Evolutionary conservation across 1,140 invertebrate genomes (phyloP).

Genomic region (Colletes gigas): DNA sequence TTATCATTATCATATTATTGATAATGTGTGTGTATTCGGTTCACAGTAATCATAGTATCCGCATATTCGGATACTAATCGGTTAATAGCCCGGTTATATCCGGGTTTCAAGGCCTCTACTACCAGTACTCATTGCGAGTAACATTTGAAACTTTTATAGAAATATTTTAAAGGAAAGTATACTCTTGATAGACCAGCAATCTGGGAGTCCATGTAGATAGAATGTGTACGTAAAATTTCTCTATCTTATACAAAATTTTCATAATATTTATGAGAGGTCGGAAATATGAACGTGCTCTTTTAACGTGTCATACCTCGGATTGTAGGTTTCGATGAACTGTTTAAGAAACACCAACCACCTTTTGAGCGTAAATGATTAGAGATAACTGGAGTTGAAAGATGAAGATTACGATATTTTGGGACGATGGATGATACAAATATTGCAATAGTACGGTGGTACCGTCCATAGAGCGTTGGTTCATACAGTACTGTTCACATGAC

Average conservation of each 20-base stretch:
- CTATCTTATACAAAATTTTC: conserved; percentile 35
- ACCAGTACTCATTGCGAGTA: conserved; percentile 20
- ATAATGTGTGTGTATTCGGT: not conserved
- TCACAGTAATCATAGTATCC: not conserved
- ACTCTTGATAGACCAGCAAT: conserved; percentile 27
- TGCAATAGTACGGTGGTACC: too few relatives aligned
- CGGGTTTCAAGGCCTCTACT: conserved; percentile 1
- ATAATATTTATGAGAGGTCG: conserved; percentile 26
- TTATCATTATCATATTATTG: not conserved
- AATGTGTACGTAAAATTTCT: conserved; percentile 20
- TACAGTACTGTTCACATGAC: too few relatives aligned
- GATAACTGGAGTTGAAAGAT: too few relatives aligned
- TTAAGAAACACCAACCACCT: too few relatives aligned
- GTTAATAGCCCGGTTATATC: conserved; percentile 1
- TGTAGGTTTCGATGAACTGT: too few relatives aligned
- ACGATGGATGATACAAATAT: too few relatives aligned
- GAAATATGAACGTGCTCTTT: too few relatives aligned
- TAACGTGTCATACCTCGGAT: not conserved
- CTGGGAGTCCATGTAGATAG: conserved; percentile 33
- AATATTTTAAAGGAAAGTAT: conserved; percentile 53
- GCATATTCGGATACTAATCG: not conserved
- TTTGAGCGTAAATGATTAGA: too few relatives aligned
- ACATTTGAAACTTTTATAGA: conserved; percentile 52
- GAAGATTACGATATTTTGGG: too few relatives aligned
- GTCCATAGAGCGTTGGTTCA: too few relatives aligned